Percentiles rank a stretch among this genome's conserved stretches.
phyloP scores from a whole-genome alignment of 2,797 vertebrate species.

The Takifugu ocellatus region DNA sequence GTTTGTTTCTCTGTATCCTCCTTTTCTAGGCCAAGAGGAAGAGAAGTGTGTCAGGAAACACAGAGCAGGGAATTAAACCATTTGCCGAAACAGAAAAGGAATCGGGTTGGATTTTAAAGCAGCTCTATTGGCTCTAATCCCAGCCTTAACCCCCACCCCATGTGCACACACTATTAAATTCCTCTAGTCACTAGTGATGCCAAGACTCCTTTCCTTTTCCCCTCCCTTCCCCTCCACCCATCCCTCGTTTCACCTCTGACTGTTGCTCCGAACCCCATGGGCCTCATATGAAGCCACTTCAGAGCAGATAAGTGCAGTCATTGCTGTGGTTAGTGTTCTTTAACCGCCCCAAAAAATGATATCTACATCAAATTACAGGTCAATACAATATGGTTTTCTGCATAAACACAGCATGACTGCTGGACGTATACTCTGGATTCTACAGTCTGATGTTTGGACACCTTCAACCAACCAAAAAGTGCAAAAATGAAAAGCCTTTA shows the following conservation, averaged over 20 bases:
- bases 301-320: neutral
- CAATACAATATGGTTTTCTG: too few relatives aligned
- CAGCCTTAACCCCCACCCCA: constrained; percentile 38
- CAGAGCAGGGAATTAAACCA: neutral
- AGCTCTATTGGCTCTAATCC: constrained; percentile 40
- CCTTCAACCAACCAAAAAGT: too few relatives aligned
- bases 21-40: constrained; percentile 32
- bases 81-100: constrained; percentile 46
- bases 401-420: too few relatives aligned
- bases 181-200: constrained; percentile 34
- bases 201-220: constrained; percentile 34
- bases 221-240: constrained; percentile 42
- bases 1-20: constrained; percentile 25
- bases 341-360: too few relatives aligned
- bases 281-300: constrained; percentile 30
- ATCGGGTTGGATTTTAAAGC: constrained; percentile 52
- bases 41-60: constrained; percentile 39
- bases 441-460: too few relatives aligned
- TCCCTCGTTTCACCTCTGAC: constrained; percentile 36
- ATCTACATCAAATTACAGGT: too few relatives aligned
- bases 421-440: too few relatives aligned
- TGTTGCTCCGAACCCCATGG: constrained; percentile 43
- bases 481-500: too few relatives aligned
- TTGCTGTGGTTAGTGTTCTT: constrained; percentile 1
- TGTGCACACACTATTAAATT: constrained; percentile 31